Evolutionary conservation across 2,797 vertebrate species (phyloP).

Genomic region (Synanceia verrucosa): DNA sequence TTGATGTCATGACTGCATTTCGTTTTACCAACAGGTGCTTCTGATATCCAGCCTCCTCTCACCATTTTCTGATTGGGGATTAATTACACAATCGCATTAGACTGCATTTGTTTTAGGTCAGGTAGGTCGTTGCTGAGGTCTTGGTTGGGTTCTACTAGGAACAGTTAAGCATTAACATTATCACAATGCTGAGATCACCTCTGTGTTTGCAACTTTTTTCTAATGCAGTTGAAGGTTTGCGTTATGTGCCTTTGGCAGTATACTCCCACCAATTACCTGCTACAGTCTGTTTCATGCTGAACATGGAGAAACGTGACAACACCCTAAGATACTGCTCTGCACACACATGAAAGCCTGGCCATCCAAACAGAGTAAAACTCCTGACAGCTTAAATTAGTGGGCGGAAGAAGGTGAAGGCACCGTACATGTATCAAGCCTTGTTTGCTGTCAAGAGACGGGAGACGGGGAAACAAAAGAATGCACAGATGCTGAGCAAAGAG

Average conservation of each 20-base stretch:
- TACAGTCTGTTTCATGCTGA: conserved; percentile 55
- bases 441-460: conserved; percentile 66
- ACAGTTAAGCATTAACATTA: conserved; percentile 8
- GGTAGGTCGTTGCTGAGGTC: not conserved
- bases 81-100: too few species aligned
- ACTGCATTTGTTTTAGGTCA: too few species aligned
- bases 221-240: conserved; percentile 46
- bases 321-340: conserved; percentile 58
- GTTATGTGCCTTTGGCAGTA: conserved; percentile 36
- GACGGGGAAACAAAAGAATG: conserved; percentile 61
- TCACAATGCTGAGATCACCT: conserved; percentile 3
- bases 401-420: conserved; percentile 64
- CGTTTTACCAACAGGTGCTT: not conserved
- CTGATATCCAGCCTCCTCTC: not conserved
- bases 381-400: conserved; percentile 76
- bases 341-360: conserved; percentile 57
- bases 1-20: not conserved
- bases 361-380: conserved; percentile 65
- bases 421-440: conserved; percentile 62
- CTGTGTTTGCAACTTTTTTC: conserved; percentile 15
- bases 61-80: too few species aligned
- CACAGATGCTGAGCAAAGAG: conserved; percentile 20
- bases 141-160: not conserved
- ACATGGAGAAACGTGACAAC: conserved; percentile 66
- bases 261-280: conserved; percentile 67